Percentiles rank a stretch among this genome's conserved stretches.
Conservation (phyloP, 2,113 vertebrate genomes). For the Pseudopodoces humilis region DNA sequence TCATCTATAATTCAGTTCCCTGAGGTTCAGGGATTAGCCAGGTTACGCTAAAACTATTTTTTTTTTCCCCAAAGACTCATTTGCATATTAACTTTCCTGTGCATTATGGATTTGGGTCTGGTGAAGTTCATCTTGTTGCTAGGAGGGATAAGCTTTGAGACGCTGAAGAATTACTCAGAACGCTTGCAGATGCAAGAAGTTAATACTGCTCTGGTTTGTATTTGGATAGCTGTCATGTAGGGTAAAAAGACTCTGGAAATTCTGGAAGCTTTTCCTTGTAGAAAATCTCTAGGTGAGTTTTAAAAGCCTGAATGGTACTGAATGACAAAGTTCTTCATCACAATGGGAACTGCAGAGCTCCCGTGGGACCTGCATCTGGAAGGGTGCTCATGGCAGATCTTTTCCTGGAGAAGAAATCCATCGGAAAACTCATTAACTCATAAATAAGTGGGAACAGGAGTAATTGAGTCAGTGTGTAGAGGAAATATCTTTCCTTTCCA, state of each 20-base stretch:
- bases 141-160: constrained; percentile 21
- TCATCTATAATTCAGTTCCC: not conserved
- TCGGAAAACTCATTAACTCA: not conserved
- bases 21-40: constrained; percentile 5
- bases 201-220: constrained; percentile 16
- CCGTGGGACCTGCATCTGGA: not conserved
- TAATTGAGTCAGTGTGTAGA: not conserved
- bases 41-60: not conserved
- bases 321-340: not conserved
- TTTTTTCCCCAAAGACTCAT: not conserved
- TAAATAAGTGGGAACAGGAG: not conserved
- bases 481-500: constrained; percentile 23
- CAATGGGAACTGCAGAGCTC: not conserved
- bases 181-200: not conserved
- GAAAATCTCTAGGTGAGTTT: not conserved
- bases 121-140: constrained; percentile 43
- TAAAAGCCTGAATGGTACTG: not conserved
- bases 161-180: constrained; percentile 1
- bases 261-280: constrained; percentile 1
- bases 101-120: constrained; percentile 10
- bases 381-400: not conserved
- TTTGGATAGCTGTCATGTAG: constrained; percentile 37
- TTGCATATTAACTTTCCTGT: constrained; percentile 25
- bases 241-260: constrained; percentile 13
- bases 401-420: not conserved